Evolutionary conservation across 2,888 invertebrate species (phyloP).

Genomic region (Ormyrus labotus): DNA sequence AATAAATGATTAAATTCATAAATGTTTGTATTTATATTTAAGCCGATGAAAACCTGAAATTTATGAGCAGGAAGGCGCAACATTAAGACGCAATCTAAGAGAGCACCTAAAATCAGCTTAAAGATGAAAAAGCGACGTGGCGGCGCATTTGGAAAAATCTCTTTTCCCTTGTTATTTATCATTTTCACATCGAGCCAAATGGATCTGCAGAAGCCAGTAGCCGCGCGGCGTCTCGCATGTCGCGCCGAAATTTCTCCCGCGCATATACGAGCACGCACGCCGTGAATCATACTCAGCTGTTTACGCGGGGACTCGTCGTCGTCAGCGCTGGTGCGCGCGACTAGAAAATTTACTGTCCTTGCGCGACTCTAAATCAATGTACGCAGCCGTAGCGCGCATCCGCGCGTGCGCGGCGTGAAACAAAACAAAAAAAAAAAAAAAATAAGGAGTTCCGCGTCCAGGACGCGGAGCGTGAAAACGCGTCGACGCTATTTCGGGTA

Average conservation of each 20-base stretch:
- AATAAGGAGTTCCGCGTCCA: conserved; percentile 27
- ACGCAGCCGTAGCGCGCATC: not conserved
- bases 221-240: not conserved
- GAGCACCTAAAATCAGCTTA: not conserved
- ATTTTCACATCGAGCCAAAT: conserved; percentile 12
- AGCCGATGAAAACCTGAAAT: too few species aligned
- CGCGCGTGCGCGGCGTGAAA: not conserved
- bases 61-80: not conserved
- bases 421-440: conserved; percentile 28
- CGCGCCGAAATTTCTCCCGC: conserved; percentile 7
- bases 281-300: conserved; percentile 56
- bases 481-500: conserved; percentile 9
- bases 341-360: conserved; percentile 53
- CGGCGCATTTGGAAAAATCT: not conserved
- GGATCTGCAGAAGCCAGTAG: conserved; percentile 12
- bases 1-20: too few species aligned
- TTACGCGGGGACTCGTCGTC: conserved; percentile 6
- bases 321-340: conserved; percentile 20
- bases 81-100: not conserved
- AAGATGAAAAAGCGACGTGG: not conserved
- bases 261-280: not conserved
- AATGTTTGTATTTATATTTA: too few species aligned
- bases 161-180: conserved; percentile 31
- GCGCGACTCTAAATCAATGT: conserved; percentile 54
- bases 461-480: not conserved